Evolutionary conservation across 2,797 vertebrate genomes (phyloP).

Genomic region (Sphenodon punctatus): DNA sequence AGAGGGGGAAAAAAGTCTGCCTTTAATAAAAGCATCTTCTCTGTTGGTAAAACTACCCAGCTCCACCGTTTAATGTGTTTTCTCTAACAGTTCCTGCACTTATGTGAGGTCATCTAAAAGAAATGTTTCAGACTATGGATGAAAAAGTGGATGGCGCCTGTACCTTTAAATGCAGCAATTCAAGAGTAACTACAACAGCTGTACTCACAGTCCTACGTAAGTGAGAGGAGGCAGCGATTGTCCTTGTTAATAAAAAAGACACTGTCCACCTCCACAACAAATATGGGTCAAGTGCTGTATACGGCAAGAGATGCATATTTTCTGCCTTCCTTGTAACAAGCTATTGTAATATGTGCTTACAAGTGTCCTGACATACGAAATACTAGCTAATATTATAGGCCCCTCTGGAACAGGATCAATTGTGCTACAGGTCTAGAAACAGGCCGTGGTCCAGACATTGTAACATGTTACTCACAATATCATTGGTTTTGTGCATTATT

Average conservation of each 20-base stretch:
- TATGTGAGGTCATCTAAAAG: too few relatives aligned
- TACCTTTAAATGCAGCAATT: neutral
- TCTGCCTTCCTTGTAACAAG: neutral
- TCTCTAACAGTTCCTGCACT: too few relatives aligned
- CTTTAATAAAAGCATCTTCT: too few relatives aligned
- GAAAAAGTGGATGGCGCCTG: too few relatives aligned
- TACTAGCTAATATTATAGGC: neutral
- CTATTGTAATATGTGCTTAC: neutral
- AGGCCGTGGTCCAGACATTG: neutral
- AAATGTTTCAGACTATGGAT: too few relatives aligned
- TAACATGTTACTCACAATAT: too few relatives aligned
- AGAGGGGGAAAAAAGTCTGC: too few relatives aligned
- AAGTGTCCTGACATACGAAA: neutral
- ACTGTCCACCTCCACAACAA: neutral
- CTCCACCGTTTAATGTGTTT: too few relatives aligned
- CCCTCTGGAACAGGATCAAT: neutral
- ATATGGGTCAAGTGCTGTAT: neutral
- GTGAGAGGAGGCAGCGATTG: neutral
- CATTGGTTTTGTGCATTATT: too few relatives aligned
- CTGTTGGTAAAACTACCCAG: too few relatives aligned
- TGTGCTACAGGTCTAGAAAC: neutral
- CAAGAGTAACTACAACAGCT: neutral
- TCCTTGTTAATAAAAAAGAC: neutral
- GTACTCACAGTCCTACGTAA: neutral
- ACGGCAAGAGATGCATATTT: neutral